Base-by-base conservation (phyloP, 92 coral and sea anemone genomes). In the Zoanthus sociatus region DNA sequence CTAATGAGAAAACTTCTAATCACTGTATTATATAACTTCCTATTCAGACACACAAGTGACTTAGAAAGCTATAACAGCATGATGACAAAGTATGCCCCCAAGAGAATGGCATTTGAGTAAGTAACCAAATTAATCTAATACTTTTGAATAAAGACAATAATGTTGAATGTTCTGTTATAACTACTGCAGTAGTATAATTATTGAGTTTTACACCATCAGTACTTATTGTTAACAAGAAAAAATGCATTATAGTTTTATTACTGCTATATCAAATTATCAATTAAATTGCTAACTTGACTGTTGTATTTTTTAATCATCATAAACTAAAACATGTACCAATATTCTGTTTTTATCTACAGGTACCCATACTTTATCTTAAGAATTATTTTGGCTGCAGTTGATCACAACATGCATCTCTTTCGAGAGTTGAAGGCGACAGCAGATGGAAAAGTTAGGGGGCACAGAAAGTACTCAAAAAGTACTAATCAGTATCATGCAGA, bases 61-160 rank as follows among this genome's bases (percentile, higher is more conserved):
- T 60, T 91, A 18, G 93, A 91, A 73, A 87, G 76, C n/a, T 87
- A 75, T 69, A 76, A 91, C 32, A 91, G 91, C 53, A 87, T 91
- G 91, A n/a, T 91, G 51, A 91, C 89, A 5, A 91, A 91, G 73
- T 91, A 87, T 83, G 90, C 86, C 5, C 90, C 90, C 18, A 90
- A 87, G 69, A 55, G 93, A 45, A 86, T 90, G 78, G 93, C 90
- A 13, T 90, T 90, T 82, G 93, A 90, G 93, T 90, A 87, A 90
- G 93, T 74, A 85, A 26, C 30, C 73, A 3, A 1, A 68, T n/a
- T n/a, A n/a, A n/a, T n/a, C n/a, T n/a, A n/a, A n/a, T n/a, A n/a
- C n/a, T n/a, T n/a, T n/a, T n/a, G n/a, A n/a, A n/a, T n/a, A n/a
- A n/a, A n/a, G n/a, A n/a, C n/a, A n/a, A n/a, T n/a, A n/a, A n/a